Conservation (phyloP, 1,140 invertebrate species). For the Aphis craccivora region DNA sequence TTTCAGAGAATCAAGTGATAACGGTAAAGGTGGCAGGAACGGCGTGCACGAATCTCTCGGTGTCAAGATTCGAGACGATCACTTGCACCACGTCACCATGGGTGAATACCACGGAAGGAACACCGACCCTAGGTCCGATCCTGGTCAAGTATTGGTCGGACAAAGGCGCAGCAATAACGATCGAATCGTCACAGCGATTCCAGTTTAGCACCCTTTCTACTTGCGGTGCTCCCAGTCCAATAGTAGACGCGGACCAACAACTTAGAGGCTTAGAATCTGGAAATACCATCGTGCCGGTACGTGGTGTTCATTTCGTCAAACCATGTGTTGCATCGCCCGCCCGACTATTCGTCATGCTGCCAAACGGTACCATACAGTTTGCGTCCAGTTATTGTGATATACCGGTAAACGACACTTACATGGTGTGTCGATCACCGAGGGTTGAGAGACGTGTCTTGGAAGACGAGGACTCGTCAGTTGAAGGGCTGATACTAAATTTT, state of each 20-base stretch:
- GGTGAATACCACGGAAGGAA: neutral
- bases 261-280: neutral
- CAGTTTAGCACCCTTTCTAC: neutral
- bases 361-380: neutral
- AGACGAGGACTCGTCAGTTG: fast-evolving
- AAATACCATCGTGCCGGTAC: neutral
- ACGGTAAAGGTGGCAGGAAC: neutral
- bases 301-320: neutral
- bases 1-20: neutral
- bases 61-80: neutral
- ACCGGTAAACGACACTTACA: neutral
- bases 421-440: neutral
- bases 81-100: neutral
- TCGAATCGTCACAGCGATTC: neutral
- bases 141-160: neutral
- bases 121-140: neutral
- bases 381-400: neutral
- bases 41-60: fast-evolving
- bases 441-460: neutral
- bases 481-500: neutral
- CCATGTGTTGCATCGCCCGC: conserved; percentile 57
- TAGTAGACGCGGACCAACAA: neutral
- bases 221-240: neutral
- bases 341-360: conserved; percentile 31
- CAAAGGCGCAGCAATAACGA: fast-evolving